A percentile compares a stretch with the other conserved stretches of the same genome.
These are phyloP conservation scores for Pollimyrus isidori DNA, from an alignment of 2,113 vertebrate genomes.

Conservation along the genomic window DNA sequence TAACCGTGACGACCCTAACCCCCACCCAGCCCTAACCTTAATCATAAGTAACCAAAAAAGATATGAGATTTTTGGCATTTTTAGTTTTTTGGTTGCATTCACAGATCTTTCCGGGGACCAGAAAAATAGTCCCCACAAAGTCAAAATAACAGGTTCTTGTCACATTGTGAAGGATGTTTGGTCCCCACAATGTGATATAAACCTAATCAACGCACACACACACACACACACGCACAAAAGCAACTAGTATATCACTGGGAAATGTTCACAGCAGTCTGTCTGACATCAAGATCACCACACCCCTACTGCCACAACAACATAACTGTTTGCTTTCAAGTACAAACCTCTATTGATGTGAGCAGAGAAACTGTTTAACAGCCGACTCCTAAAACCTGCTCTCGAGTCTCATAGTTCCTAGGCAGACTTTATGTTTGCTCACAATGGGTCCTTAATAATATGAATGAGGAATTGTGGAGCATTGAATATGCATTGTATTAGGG, in stretches of 20 bases:
- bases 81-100: too few species aligned
- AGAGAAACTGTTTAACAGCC: background rate
- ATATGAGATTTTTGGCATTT: too few species aligned
- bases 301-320: background rate
- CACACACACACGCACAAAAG: background rate
- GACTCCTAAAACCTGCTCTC: background rate
- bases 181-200: too few species aligned
- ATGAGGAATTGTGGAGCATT: background rate
- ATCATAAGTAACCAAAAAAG: too few species aligned
- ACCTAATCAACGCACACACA: background rate
- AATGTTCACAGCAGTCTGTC: background rate
- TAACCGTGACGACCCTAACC: too few species aligned
- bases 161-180: too few species aligned
- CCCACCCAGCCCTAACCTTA: too few species aligned
- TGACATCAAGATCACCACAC: background rate
- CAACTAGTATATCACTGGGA: background rate
- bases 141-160: too few species aligned
- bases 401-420: background rate
- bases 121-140: too few species aligned
- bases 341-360: background rate
- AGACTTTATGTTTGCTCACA: background rate
- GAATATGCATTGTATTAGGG: background rate
- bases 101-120: too few species aligned
- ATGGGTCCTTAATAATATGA: background rate
- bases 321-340: background rate